Evolutionary conservation across 2,888 invertebrate genomes (phyloP).

Genomic region (Drosophila algonquin): DNA sequence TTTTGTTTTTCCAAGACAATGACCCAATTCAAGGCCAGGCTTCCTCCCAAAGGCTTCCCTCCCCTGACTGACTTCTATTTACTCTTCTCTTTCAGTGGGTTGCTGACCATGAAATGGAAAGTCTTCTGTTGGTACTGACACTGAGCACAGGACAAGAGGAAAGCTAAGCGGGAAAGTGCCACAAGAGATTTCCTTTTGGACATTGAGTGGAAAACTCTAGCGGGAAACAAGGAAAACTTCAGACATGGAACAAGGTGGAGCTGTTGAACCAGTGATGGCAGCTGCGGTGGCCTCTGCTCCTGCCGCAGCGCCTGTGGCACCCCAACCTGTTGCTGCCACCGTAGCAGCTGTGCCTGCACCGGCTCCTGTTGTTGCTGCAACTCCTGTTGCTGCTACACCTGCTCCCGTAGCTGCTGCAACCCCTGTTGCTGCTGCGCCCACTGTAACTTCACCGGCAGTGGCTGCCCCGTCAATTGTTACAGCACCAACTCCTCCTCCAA

Average conservation of each 20-base stretch:
- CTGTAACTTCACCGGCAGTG: background rate
- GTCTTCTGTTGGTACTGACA: background rate
- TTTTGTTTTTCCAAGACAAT: conserved; percentile 17
- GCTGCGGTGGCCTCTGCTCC: background rate
- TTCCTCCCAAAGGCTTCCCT: conserved; percentile 20
- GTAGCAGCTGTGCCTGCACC: too few relatives aligned
- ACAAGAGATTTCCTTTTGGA: background rate
- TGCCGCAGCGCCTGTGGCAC: too few relatives aligned
- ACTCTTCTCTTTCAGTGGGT: conserved; percentile 10
- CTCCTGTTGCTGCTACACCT: too few relatives aligned
- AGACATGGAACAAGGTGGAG: conserved; percentile 19
- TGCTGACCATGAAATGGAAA: conserved; percentile 17
- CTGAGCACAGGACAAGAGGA: conserved; percentile 10
- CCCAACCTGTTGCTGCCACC: too few relatives aligned
- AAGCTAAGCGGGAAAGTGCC: background rate
- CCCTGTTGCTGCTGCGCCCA: background rate
- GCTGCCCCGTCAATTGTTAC: background rate
- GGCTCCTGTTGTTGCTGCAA: too few relatives aligned
- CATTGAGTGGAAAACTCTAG: background rate
- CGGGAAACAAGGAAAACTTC: background rate
- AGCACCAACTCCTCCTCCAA: background rate
- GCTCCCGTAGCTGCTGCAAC: too few relatives aligned
- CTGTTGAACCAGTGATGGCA: background rate
- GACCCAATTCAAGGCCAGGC: conserved; percentile 50
- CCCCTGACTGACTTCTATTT: conserved; percentile 3